These are phyloP conservation scores for Perca flavescens DNA, from an alignment of 2,113 vertebrate species.

Conservation along the genomic window DNA sequence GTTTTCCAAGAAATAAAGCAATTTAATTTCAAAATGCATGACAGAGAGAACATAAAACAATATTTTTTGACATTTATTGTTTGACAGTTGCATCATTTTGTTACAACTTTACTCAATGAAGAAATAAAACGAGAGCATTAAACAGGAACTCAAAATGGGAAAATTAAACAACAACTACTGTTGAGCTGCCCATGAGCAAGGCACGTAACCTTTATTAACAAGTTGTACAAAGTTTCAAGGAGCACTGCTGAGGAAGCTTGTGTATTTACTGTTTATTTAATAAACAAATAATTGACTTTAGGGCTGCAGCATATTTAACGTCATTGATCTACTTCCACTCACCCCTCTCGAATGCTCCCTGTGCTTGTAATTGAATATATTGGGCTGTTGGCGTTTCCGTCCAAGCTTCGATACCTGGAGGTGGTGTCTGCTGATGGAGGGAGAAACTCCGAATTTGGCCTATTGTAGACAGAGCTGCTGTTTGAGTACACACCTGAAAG, in stretches of 20 bases:
- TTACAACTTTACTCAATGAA: neutral
- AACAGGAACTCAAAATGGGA: neutral
- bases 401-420: slow-evolving; percentile 61
- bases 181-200: slow-evolving; percentile 12
- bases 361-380: slow-evolving; percentile 58
- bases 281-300: neutral
- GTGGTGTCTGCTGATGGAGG: slow-evolving; percentile 55
- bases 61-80: neutral
- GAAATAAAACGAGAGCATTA: slow-evolving; percentile 10
- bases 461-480: slow-evolving; percentile 45
- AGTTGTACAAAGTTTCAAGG: slow-evolving; percentile 3
- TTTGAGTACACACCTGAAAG: slow-evolving; percentile 69
- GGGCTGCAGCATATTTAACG: neutral
- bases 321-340: slow-evolving; percentile 33
- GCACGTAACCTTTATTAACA: neutral
- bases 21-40: slow-evolving; percentile 9
- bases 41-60: slow-evolving; percentile 17
- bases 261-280: neutral
- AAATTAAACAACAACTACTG: slow-evolving; percentile 20
- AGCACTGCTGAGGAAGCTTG: neutral
- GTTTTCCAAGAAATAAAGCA: slow-evolving; percentile 31
- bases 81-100: neutral
- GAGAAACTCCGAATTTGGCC: slow-evolving; percentile 54
- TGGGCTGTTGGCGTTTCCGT: slow-evolving; percentile 60
- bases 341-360: slow-evolving; percentile 64